phyloP scores from a whole-genome alignment of 2,888 invertebrate species.

The Zaprionus bogoriensis region DNA sequence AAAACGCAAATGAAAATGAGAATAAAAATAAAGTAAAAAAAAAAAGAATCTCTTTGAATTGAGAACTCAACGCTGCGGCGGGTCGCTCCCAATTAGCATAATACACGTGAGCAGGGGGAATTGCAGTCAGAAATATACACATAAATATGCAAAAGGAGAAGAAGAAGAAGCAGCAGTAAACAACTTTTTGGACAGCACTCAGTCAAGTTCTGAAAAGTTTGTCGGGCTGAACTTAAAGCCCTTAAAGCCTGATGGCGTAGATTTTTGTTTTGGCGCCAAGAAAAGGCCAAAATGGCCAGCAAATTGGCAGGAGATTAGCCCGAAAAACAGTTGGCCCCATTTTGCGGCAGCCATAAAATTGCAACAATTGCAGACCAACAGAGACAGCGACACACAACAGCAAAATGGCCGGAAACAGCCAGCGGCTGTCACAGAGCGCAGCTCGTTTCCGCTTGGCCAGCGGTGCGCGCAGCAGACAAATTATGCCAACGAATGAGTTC shows the following conservation, averaged over 20 bases:
- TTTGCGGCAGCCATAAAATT: conserved; percentile 62
- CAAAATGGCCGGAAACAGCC: conserved; percentile 49
- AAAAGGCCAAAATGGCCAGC: conserved; percentile 44
- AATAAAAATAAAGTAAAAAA: too few relatives aligned
- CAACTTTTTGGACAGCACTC: conserved; percentile 23
- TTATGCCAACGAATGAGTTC: conserved; percentile 15
- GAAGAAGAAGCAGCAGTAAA: too few relatives aligned
- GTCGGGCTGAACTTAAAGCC: background rate
- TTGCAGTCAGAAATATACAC: conserved; percentile 20
- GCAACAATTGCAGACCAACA: conserved; percentile 65
- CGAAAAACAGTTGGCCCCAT: conserved; percentile 61
- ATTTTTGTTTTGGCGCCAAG: conserved; percentile 6
- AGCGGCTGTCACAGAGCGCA: conserved; percentile 46
- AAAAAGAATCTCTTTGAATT: conserved; percentile 51
- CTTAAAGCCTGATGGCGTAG: background rate
- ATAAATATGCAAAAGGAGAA: conserved; percentile 38
- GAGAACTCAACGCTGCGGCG: background rate
- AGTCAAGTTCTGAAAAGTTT: conserved; percentile 18
- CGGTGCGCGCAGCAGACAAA: conserved; percentile 35
- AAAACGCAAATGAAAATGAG: background rate
- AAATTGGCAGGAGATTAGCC: conserved; percentile 71
- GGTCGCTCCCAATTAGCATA: conserved; percentile 53
- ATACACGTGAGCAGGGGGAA: conserved; percentile 25
- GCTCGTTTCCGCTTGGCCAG: conserved; percentile 63
- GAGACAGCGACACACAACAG: conserved; percentile 1